Percentiles rank a stretch among this genome's conserved stretches.
These are phyloP conservation scores for Micrasema minimum DNA, from an alignment of 1,140 invertebrate species.

Conservation along the genomic window DNA sequence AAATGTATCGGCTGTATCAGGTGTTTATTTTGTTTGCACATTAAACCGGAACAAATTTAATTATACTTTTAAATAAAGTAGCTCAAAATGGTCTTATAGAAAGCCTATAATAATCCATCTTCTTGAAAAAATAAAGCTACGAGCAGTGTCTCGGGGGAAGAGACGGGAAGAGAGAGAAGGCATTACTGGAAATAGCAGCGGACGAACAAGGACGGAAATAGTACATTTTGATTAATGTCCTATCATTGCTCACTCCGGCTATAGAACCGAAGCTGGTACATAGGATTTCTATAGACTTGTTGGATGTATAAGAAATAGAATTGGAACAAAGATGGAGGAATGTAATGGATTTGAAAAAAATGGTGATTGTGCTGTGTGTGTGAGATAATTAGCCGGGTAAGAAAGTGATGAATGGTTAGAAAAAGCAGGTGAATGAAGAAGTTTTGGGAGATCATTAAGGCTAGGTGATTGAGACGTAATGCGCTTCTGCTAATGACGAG, in stretches of 20 bases:
- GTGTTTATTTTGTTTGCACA: no score
- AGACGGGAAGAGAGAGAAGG: conserved; percentile 40
- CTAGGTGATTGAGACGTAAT: conserved; percentile 20
- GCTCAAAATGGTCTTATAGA: conserved; percentile 27
- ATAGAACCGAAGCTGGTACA: conserved; percentile 41
- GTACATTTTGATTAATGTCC: conserved; percentile 68
- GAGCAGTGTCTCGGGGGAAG: conserved; percentile 49
- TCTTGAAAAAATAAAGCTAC: conserved; percentile 39
- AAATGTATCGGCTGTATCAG: no score
- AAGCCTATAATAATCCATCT: conserved; percentile 34
- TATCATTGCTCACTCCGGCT: conserved; percentile 64
- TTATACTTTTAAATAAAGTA: conserved; percentile 22
- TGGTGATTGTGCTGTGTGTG: conserved; percentile 19
- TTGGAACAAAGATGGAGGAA: conserved; percentile 40
- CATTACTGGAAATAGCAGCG: neutral
- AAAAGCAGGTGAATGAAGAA: conserved; percentile 13
- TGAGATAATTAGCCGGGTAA: conserved; percentile 17
- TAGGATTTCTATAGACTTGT: conserved; percentile 49
- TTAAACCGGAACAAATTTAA: no score
- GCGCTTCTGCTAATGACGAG: no score
- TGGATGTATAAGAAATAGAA: conserved; percentile 42
- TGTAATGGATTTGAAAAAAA: conserved; percentile 32
- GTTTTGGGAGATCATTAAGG: conserved; percentile 27
- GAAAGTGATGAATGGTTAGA: conserved; percentile 26
- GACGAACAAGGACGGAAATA: conserved; percentile 6